These are phyloP conservation scores for Himalopsyche tibetana DNA, from an alignment of 2,888 invertebrate genomes.

Conservation along the genomic window DNA sequence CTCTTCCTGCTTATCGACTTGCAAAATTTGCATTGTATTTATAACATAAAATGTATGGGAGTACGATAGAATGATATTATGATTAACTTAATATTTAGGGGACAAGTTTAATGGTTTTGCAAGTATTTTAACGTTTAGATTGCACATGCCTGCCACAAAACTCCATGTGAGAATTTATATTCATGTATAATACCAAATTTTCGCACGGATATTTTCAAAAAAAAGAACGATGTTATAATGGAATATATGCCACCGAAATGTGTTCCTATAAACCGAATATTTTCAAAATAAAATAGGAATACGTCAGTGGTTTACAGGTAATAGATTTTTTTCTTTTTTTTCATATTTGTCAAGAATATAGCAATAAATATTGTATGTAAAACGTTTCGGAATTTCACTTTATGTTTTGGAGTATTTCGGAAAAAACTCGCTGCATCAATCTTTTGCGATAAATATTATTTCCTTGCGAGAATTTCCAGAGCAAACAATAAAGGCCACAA, in stretches of 20 bases:
- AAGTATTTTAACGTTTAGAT: too few relatives aligned
- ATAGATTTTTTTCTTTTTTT: background rate
- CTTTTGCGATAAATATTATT: constrained; percentile 16
- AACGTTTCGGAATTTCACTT: constrained; percentile 19
- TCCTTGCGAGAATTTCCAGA: background rate
- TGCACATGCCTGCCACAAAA: too few relatives aligned
- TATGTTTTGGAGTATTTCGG: constrained; percentile 20
- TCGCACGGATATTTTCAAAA: too few relatives aligned
- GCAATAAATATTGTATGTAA: constrained; percentile 1
- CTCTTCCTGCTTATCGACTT: too few relatives aligned
- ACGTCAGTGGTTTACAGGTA: background rate
- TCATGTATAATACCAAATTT: too few relatives aligned
- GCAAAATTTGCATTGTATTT: too few relatives aligned
- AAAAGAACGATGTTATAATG: too few relatives aligned
- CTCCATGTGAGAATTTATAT: too few relatives aligned
- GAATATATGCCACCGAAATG: background rate
- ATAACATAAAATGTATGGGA: too few relatives aligned
- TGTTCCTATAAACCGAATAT: background rate
- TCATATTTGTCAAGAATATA: background rate
- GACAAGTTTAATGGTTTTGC: too few relatives aligned
- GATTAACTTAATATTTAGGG: too few relatives aligned
- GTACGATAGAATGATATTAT: too few relatives aligned
- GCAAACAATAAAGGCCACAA: constrained; percentile 20
- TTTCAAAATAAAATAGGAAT: background rate
- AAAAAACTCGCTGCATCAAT: background rate